phyloP scores from a whole-genome alignment of 1,140 invertebrate genomes.

The Drosophila hydei region DNA sequence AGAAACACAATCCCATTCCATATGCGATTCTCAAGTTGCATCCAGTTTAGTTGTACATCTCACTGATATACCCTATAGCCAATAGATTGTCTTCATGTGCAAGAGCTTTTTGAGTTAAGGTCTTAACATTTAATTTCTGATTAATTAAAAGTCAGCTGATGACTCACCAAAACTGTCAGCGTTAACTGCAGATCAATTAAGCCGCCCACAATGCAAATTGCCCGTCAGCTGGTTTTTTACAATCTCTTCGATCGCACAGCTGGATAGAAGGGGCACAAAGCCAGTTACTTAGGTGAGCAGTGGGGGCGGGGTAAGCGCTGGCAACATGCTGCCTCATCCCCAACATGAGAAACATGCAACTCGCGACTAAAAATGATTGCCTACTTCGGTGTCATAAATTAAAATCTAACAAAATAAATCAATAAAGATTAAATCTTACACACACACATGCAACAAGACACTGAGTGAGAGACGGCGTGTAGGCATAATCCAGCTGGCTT shows the following conservation, averaged over 20 bases:
- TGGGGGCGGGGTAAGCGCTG: neutral
- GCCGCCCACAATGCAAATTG: constrained; percentile 66
- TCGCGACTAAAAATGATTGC: constrained; percentile 69
- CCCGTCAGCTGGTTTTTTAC: constrained; percentile 22
- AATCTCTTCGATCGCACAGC: constrained; percentile 57
- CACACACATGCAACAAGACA: constrained; percentile 25
- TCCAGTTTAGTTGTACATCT: too few relatives aligned
- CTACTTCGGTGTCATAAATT: constrained; percentile 79
- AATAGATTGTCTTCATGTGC: too few relatives aligned
- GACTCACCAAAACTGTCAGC: constrained; percentile 26
- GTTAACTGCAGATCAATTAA: constrained; percentile 55
- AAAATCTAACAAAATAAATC: constrained; percentile 83
- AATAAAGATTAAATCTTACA: constrained; percentile 82
- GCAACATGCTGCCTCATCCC: constrained; percentile 1
- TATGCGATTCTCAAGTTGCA: too few relatives aligned
- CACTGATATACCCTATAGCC: too few relatives aligned
- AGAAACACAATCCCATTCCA: too few relatives aligned
- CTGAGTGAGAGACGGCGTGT: constrained; percentile 18
- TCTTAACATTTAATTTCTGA: constrained; percentile 3
- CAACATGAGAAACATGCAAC: constrained; percentile 25
- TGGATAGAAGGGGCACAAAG: constrained; percentile 23
- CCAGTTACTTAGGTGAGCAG: neutral
- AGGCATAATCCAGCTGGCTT: constrained; percentile 73
- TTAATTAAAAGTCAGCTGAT: constrained; percentile 2
- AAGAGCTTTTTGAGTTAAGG: too few relatives aligned